Evolutionary conservation across 2,113 vertebrate species (phyloP), one percentile per base, ranked within the genome.

Genomic region (Theropithecus gelada): DNA sequence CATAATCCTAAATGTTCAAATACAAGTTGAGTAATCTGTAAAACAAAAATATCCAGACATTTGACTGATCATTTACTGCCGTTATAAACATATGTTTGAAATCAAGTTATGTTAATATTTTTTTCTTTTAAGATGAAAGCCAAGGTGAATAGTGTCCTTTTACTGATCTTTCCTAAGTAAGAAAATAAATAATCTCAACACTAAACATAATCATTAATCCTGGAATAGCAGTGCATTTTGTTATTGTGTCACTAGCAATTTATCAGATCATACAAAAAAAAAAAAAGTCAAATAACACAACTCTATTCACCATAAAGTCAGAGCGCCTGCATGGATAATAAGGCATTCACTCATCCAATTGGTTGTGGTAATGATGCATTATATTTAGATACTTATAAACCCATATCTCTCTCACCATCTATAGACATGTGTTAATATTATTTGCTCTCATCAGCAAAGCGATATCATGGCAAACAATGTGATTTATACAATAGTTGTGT

Each of bases 71-170:
- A 52, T 75, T 76, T 43, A 92, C 81, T 93, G 20, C 8, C 30
- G 48, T 83, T 87, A 95, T 82, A 91, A 95, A 82, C 57, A 92
- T 10, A 68, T 52, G 38, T 90, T 94, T 95, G 30, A 55, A 82
- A 96, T 73, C 35, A 79, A 38, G 5, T 73, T 84, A 55, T 38
- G 3, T 30, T 68, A 57, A 48, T 76, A 32, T 57, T 66, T 25
- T 86, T 96, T 45, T 38, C 9, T n/a, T 75, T 92, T 88, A 76
- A 57, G 17, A 94, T 78, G 14, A 93, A 95, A 88, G 55, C 0
- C 1, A 68, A 84, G 6, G 48, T 90, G 5, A 27, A 73, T 61
- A 59, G 30, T 81, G 5, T 11, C 7, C 79, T 57, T 12, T 52
- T 70, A 78, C 6, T 52, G 30, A 30, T 35, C 32, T 57, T 84